Conservation (phyloP, 1,140 invertebrate genomes). For the Alviniconcha marisindica region DNA sequence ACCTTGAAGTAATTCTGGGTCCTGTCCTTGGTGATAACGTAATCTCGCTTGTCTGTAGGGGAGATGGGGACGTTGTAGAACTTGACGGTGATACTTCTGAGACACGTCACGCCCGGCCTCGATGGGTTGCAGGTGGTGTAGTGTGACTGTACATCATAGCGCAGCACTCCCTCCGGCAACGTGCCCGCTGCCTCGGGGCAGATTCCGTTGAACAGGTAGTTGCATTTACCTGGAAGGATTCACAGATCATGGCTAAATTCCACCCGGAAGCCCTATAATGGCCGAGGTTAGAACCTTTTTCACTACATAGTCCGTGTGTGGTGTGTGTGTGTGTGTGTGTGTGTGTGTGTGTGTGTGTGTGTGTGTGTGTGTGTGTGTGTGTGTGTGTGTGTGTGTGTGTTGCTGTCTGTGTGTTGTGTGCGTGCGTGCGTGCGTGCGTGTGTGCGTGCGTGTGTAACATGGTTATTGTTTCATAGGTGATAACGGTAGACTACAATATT, state of each 20-base stretch:
- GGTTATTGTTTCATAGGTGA: too few relatives aligned
- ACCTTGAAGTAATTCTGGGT: not conserved
- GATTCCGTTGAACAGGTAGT: slow-evolving; percentile 34
- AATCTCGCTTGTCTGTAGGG: not conserved
- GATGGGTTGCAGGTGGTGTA: not conserved
- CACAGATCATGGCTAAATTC: too few relatives aligned
- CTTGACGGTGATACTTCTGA: not conserved
- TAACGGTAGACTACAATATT: too few relatives aligned
- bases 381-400: too few relatives aligned
- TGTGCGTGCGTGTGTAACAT: too few relatives aligned
- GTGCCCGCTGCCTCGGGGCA: not conserved
- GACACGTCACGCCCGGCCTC: not conserved
- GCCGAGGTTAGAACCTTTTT: not conserved
- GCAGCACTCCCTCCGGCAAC: not conserved
- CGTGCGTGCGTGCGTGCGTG: too few relatives aligned
- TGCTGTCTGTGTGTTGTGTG: too few relatives aligned
- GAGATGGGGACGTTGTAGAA: slow-evolving; percentile 5
- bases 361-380: too few relatives aligned
- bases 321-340: slow-evolving; percentile 16
- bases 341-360: not conserved
- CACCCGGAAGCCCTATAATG: not conserved
- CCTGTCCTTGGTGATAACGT: not conserved
- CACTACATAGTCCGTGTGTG: not conserved
- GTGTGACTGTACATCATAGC: not conserved
- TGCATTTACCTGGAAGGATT: slow-evolving; percentile 27